A percentile compares a stretch with the other conserved stretches of the same genome.
Evolutionary conservation across 92 coral and sea anemone genomes (phyloP).

Genomic region (Porites rus): DNA sequence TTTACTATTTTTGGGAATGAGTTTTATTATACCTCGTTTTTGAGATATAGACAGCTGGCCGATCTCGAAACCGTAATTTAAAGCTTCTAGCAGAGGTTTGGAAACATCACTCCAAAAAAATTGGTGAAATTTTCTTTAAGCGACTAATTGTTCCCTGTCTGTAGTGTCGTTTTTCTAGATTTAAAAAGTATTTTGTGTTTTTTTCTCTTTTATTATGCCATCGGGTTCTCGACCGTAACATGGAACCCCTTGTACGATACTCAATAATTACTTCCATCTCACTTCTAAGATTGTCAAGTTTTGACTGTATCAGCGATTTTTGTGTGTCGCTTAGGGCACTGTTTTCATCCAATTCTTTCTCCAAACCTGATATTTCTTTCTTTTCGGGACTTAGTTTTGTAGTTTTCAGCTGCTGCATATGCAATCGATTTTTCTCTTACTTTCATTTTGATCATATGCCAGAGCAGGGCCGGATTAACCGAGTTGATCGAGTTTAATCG

Average conservation of each 20-base stretch:
- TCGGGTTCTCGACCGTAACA: neutral
- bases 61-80: no score
- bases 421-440: no score
- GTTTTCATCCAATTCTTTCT: neutral
- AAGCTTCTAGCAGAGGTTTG: no score
- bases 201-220: neutral
- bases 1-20: neutral
- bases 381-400: slow-evolving; percentile 2
- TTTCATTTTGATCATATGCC: neutral
- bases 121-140: no score
- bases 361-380: slow-evolving; percentile 10
- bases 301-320: neutral
- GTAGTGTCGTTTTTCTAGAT: no score
- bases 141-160: no score
- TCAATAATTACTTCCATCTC: neutral
- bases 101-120: no score
- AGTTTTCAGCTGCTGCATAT: neutral
- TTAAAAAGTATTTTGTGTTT: neutral
- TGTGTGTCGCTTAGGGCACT: neutral
- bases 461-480: neutral
- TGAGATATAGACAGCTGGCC: no score
- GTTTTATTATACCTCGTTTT: neutral
- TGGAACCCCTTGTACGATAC: no score
- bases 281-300: neutral
- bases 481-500: no score